Evolutionary conservation across 2,113 vertebrate genomes (phyloP).

Genomic region (Charina bottae): DNA sequence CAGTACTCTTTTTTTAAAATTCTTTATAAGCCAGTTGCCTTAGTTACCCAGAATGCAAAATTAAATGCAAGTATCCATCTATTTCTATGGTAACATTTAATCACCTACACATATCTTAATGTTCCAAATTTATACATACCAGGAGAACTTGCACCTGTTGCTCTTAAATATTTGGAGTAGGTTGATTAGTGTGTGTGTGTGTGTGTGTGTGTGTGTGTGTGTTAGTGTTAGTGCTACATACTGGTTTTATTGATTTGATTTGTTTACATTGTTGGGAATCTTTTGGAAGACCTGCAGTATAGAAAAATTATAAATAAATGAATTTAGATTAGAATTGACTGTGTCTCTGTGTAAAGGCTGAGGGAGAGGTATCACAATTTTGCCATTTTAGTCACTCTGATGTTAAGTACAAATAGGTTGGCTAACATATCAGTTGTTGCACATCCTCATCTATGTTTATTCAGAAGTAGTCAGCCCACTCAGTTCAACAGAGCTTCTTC

Average conservation of each 20-base stretch:
- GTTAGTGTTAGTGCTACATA: neutral
- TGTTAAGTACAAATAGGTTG: neutral
- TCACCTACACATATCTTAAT: neutral
- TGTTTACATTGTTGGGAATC: neutral
- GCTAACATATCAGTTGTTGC: neutral
- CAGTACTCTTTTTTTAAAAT: neutral
- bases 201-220: neutral
- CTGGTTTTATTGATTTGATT: neutral
- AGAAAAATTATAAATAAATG: neutral
- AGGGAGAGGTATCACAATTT: neutral
- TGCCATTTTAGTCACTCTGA: neutral
- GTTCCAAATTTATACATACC: neutral
- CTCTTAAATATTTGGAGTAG: neutral
- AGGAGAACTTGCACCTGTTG: neutral
- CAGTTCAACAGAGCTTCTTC: neutral
- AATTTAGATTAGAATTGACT: neutral
- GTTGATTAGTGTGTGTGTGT: neutral
- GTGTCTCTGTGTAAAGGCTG: neutral
- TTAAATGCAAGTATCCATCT: neutral
- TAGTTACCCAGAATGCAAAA: constrained; percentile 20
- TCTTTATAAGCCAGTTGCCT: constrained; percentile 24
- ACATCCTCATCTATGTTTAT: neutral
- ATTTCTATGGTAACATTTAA: neutral
- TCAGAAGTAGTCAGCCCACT: neutral
- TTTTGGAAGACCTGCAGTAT: neutral